Evolutionary conservation across 2,797 vertebrate species (phyloP).

Genomic region (Pangasius mekongensis): DNA sequence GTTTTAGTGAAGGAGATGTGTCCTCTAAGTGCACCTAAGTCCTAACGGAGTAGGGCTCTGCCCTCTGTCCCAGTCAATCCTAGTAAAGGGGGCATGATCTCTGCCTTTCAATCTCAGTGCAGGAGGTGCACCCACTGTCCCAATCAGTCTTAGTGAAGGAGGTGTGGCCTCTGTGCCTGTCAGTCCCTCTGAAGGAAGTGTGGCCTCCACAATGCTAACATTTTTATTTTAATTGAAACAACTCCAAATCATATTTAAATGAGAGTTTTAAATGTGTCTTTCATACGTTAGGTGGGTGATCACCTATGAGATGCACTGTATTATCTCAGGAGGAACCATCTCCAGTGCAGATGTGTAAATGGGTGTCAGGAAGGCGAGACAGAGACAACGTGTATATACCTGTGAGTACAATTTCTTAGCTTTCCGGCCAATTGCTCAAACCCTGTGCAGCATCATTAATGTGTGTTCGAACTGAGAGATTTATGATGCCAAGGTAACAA

Average conservation of each 20-base stretch:
- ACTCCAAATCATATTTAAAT: neutral
- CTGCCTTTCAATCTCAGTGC: neutral
- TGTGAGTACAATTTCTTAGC: constrained; percentile 12
- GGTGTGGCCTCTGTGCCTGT: neutral
- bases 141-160: neutral
- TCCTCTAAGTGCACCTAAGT: neutral
- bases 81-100: neutral
- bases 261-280: neutral
- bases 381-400: neutral
- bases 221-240: neutral
- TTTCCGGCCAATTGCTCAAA: constrained; percentile 35
- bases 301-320: too few relatives aligned
- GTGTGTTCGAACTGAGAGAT: constrained; percentile 6
- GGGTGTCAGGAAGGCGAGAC: constrained; percentile 20
- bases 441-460: constrained; percentile 5
- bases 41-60: neutral
- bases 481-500: constrained; percentile 27
- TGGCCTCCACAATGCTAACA: neutral
- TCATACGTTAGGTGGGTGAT: neutral
- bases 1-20: neutral
- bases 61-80: neutral
- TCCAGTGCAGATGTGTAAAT: neutral
- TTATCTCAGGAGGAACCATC: neutral
- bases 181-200: neutral
- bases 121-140: neutral